phyloP scores from a whole-genome alignment of 2,797 vertebrate genomes.

The Dicrostonyx torquatus region DNA sequence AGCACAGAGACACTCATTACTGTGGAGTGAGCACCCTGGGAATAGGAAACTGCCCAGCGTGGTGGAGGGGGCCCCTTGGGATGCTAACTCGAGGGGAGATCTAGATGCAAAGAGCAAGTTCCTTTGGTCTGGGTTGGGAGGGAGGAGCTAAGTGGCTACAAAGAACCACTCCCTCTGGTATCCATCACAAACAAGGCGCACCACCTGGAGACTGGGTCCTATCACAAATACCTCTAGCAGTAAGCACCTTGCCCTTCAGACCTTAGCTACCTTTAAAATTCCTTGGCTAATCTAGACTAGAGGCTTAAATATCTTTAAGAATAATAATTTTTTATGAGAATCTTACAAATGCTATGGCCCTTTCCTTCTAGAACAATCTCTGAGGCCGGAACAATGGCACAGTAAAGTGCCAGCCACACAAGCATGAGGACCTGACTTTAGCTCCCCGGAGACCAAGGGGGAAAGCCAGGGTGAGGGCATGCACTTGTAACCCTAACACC shows the following conservation, averaged over 20 bases:
- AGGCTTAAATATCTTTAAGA: neutral
- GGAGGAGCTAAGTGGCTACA: neutral
- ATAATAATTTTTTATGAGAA: neutral
- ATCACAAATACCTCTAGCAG: neutral
- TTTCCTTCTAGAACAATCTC: neutral
- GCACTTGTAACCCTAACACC: neutral
- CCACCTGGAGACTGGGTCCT: too few relatives aligned
- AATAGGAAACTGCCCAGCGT: neutral
- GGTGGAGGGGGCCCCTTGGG: neutral
- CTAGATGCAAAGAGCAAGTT: neutral
- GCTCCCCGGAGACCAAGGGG: neutral
- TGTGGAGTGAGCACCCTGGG: neutral
- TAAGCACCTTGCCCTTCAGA: neutral
- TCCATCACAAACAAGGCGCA: neutral
- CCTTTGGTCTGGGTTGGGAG: neutral
- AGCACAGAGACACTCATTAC: neutral
- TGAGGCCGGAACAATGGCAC: neutral
- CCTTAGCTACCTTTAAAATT: neutral
- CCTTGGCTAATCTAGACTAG: neutral
- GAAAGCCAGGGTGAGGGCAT: neutral
- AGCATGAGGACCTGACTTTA: neutral
- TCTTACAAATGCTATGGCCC: neutral
- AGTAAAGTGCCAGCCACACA: neutral
- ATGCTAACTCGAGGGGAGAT: neutral
- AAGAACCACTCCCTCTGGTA: neutral